Conservation (phyloP, 2,888 invertebrate species). For the Psylliodes chrysocephalus region DNA sequence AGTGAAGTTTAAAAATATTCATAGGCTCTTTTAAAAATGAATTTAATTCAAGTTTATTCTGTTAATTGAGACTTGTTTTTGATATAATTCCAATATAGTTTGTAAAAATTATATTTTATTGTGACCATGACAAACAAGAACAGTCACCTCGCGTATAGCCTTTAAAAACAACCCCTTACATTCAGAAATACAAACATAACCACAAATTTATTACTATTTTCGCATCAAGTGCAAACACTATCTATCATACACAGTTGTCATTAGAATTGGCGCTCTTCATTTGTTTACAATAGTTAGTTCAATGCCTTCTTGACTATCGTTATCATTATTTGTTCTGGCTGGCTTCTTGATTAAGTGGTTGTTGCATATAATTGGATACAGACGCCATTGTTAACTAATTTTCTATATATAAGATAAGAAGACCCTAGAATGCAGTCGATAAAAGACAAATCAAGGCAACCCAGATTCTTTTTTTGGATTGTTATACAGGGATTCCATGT, state of each 20-base stretch:
- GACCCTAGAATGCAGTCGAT: slow-evolving; percentile 6
- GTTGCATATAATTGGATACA: slow-evolving; percentile 7
- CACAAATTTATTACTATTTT: slow-evolving; percentile 12
- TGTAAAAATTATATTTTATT: too few species aligned
- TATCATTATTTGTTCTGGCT: slow-evolving; percentile 16
- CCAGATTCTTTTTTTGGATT: not conserved
- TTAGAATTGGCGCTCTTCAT: slow-evolving; percentile 6
- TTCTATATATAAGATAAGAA: not conserved
- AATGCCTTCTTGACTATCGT: slow-evolving; percentile 11
- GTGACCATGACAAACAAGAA: slow-evolving; percentile 10
- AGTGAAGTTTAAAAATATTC: too few species aligned
- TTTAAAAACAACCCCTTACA: not conserved
- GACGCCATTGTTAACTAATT: slow-evolving; percentile 2
- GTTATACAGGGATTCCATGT: not conserved
- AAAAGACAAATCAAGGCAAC: not conserved
- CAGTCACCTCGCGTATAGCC: not conserved
- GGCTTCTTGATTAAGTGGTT: slow-evolving; percentile 11
- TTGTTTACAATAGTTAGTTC: slow-evolving; percentile 17
- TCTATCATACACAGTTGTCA: slow-evolving; percentile 7
- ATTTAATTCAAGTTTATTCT: too few species aligned
- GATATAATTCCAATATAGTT: too few species aligned
- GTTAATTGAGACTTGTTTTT: too few species aligned
- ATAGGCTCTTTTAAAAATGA: too few species aligned
- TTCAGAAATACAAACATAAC: slow-evolving; percentile 2
- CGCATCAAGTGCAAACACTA: slow-evolving; percentile 5